Conservation (phyloP, 2,888 invertebrate genomes). For the Diaphora mendica region DNA sequence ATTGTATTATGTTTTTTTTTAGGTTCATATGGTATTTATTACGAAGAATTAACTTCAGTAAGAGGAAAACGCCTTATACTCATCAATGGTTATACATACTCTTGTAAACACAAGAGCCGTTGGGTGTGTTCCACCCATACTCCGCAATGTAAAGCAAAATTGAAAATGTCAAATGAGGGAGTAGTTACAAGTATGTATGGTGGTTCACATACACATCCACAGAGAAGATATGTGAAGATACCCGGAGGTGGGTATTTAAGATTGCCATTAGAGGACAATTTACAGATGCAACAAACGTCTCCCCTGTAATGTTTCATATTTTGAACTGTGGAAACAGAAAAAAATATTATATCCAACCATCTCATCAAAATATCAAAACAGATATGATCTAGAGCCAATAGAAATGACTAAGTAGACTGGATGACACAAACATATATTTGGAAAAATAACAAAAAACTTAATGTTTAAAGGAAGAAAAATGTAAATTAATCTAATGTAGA, state of each 20-base stretch:
- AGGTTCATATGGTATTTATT: too few relatives aligned
- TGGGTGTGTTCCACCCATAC: constrained; percentile 54
- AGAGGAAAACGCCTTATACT: constrained; percentile 56
- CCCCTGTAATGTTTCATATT: background rate
- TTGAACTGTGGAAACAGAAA: background rate
- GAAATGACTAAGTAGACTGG: too few relatives aligned
- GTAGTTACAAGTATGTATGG: constrained; percentile 14
- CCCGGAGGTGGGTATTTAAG: constrained; percentile 10
- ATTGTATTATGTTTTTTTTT: too few relatives aligned
- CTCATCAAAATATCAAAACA: background rate
- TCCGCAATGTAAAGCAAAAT: constrained; percentile 40
- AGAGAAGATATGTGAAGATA: constrained; percentile 11
- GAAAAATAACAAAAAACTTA: too few relatives aligned
- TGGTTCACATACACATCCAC: constrained; percentile 40
- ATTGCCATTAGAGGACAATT: background rate
- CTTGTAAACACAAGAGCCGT: constrained; percentile 25
- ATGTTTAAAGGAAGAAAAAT: background rate
- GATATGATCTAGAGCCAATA: background rate
- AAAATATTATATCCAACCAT: background rate
- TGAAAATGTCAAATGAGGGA: background rate
- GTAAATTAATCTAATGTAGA: background rate
- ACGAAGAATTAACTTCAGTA: constrained; percentile 51
- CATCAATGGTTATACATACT: constrained; percentile 57
- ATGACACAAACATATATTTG: too few relatives aligned
- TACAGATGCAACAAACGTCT: background rate